Conservation (phyloP, 2,888 invertebrate genomes). For the Laspeyria flexula region DNA sequence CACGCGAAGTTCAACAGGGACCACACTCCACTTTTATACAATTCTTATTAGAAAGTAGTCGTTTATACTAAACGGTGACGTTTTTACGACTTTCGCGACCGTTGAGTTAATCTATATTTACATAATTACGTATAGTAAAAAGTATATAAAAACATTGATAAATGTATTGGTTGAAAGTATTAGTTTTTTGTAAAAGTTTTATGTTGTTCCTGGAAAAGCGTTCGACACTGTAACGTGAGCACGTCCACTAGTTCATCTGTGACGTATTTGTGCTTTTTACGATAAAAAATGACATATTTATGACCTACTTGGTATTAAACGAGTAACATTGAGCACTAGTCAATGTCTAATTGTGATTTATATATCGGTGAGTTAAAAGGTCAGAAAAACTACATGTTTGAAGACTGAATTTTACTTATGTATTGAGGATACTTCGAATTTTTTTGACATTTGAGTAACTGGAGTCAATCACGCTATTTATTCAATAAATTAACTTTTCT, state of each 20-base stretch:
- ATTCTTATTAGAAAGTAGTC: slow-evolving; percentile 49
- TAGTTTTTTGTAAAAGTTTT: slow-evolving; percentile 12
- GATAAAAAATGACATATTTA: slow-evolving; percentile 39
- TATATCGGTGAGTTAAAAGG: slow-evolving; percentile 5
- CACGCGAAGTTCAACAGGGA: slow-evolving; percentile 53
- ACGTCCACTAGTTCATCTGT: slow-evolving; percentile 40
- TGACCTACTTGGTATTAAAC: slow-evolving; percentile 16
- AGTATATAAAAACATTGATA: slow-evolving; percentile 34
- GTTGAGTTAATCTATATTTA: slow-evolving; percentile 36
- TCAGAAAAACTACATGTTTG: background rate
- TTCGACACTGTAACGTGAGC: slow-evolving; percentile 31
- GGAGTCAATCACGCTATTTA: slow-evolving; percentile 8
- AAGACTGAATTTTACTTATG: background rate
- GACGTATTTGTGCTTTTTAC: slow-evolving; percentile 36
- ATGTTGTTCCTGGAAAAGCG: slow-evolving; percentile 27
- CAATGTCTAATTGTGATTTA: slow-evolving; percentile 8
- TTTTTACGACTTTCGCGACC: slow-evolving; percentile 42
- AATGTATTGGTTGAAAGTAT: slow-evolving; percentile 32
- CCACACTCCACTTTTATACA: slow-evolving; percentile 35
- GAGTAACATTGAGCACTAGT: slow-evolving; percentile 6
- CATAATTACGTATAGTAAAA: slow-evolving; percentile 28
- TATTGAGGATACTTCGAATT: background rate
- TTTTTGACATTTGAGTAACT: slow-evolving; percentile 4
- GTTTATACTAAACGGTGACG: slow-evolving; percentile 39
- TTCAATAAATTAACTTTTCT: background rate